Evolutionary conservation across 2,888 invertebrate genomes (phyloP).

Genomic region (Ischnus inquisitorius): DNA sequence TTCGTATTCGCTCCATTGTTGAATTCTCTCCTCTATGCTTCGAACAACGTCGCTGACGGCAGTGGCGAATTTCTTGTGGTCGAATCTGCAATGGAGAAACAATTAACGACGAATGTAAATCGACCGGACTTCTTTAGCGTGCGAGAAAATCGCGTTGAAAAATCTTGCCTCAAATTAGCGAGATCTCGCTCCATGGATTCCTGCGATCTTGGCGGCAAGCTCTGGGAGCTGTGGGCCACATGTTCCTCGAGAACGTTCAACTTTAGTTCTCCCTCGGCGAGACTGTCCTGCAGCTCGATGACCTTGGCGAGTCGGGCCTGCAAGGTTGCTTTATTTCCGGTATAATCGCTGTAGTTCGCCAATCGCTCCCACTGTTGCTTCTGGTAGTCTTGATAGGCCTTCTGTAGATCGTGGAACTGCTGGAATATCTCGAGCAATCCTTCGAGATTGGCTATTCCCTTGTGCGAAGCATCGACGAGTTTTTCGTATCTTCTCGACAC

Average conservation of each 20-base stretch:
- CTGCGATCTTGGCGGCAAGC: conserved; percentile 93
- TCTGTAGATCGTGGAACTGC: conserved; percentile 94
- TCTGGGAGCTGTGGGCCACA: conserved; percentile 89
- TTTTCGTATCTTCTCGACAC: conserved; percentile 92
- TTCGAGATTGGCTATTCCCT: conserved; percentile 91
- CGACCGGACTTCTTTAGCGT: neutral
- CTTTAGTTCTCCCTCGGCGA: conserved; percentile 92
- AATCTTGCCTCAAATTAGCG: conserved; percentile 88
- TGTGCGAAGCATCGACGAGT: conserved; percentile 89
- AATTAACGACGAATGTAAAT: neutral
- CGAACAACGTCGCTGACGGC: conserved; percentile 92
- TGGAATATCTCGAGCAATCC: conserved; percentile 93
- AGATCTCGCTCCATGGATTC: conserved; percentile 94
- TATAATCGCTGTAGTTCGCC: conserved; percentile 93
- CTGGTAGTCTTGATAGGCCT: conserved; percentile 95
- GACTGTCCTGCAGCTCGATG: conserved; percentile 91
- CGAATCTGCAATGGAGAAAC: conserved; percentile 87
- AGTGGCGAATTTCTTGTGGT: conserved; percentile 93
- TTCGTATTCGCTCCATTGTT: conserved; percentile 97
- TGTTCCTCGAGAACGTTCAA: conserved; percentile 91
- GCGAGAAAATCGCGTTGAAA: neutral
- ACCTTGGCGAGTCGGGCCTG: conserved; percentile 93
- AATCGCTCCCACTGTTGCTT: conserved; percentile 96
- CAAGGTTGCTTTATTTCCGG: conserved; percentile 94
- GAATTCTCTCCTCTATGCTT: conserved; percentile 93